These are phyloP conservation scores for Chrysocyon brachyurus DNA, from an alignment of 2,797 vertebrate species.

Conservation along the genomic window DNA sequence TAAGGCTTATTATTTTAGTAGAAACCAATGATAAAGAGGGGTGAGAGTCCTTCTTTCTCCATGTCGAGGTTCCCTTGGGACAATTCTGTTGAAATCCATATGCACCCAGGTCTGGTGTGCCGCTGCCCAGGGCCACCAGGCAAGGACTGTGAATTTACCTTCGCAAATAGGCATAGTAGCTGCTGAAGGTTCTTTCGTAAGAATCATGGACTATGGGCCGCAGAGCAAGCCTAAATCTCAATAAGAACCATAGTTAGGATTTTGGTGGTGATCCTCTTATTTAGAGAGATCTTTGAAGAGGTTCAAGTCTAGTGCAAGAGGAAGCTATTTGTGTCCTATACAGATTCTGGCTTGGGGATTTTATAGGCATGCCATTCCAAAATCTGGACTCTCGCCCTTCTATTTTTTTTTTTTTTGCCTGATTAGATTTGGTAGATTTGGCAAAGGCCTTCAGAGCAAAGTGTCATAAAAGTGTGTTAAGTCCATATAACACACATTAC, in stretches of 20 bases:
- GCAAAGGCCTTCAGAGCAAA: conserved; percentile 10
- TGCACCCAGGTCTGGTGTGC: too few species aligned
- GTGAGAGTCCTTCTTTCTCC: neutral
- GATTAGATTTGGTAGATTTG: conserved; percentile 59
- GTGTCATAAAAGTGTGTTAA: neutral
- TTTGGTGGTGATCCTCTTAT: neutral
- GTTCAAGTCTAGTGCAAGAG: conserved; percentile 7
- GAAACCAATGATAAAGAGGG: neutral
- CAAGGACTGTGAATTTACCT: neutral
- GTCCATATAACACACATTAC: neutral
- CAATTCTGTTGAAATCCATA: neutral
- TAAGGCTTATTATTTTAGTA: neutral
- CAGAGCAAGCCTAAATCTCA: neutral
- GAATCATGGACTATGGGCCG: neutral
- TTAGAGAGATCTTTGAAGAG: conserved; percentile 48
- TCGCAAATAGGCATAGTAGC: neutral
- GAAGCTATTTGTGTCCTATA: conserved; percentile 24
- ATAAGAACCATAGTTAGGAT: neutral
- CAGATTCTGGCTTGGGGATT: conserved; percentile 22
- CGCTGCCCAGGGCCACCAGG: neutral
- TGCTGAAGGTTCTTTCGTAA: neutral
- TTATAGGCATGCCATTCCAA: neutral
- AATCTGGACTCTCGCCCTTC: conserved; percentile 2
- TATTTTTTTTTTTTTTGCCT: conserved; percentile 1
- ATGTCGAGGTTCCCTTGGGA: neutral